Evolutionary conservation across 2,888 invertebrate species (phyloP).

Genomic region (Piscicola geometra): DNA sequence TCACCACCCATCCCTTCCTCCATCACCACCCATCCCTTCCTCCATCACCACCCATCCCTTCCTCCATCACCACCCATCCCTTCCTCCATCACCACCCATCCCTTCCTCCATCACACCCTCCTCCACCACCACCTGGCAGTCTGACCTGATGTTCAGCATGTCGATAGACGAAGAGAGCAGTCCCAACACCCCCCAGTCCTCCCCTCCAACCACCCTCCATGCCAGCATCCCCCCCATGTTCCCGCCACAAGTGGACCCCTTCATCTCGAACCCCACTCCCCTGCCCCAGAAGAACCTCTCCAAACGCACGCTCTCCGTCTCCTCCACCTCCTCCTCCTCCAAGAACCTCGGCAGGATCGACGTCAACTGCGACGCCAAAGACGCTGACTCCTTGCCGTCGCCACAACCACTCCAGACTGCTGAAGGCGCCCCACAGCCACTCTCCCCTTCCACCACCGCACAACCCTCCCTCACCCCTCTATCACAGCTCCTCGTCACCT

Average conservation of each 20-base stretch:
- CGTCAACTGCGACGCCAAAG: background rate
- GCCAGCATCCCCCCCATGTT: background rate
- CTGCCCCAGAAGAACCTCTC: background rate
- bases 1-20: no score
- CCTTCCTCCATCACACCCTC: no score
- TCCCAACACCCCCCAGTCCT: background rate
- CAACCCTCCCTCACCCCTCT: background rate
- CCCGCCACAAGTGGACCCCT: background rate
- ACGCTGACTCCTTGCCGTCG: background rate
- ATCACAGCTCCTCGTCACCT: background rate
- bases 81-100: no score
- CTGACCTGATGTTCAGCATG: background rate
- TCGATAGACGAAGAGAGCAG: background rate
- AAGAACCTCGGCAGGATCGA: slow-evolving; percentile 2
- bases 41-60: no score
- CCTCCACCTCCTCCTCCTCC: background rate
- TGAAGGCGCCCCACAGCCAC: no score
- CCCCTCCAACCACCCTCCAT: background rate
- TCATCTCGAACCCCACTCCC: background rate
- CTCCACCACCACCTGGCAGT: no score
- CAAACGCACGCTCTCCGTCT: background rate
- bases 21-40: no score
- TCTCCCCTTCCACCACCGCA: no score
- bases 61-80: no score
- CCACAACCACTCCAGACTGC: no score